Conservation (phyloP, 2,888 invertebrate species). For the Abrostola triplasia region DNA sequence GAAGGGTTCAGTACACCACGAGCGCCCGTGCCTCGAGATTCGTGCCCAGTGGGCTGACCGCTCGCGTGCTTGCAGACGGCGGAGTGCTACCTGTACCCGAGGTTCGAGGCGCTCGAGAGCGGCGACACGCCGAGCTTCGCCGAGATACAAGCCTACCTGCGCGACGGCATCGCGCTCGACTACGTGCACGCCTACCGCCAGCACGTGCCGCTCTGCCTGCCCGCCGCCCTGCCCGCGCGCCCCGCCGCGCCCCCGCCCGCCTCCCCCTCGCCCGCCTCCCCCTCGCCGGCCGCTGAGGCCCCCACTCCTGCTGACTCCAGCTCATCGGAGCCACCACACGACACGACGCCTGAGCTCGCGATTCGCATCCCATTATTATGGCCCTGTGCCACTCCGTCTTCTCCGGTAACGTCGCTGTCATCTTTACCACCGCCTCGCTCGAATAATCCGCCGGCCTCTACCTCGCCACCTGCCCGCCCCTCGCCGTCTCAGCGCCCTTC, state of each 20-base stretch:
- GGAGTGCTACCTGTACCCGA: conserved; percentile 85
- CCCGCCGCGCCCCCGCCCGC: conserved; percentile 15
- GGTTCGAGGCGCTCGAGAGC: conserved; percentile 85
- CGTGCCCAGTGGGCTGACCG: conserved; percentile 33
- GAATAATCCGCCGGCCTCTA: background rate
- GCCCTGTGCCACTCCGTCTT: conserved; percentile 9
- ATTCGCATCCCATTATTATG: conserved; percentile 25
- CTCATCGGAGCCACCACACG: background rate
- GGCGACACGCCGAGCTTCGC: conserved; percentile 81
- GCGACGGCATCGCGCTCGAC: conserved; percentile 80
- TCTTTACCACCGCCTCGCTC: background rate
- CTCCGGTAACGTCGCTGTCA: background rate
- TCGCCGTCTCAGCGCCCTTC: too few species aligned
- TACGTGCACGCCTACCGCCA: conserved; percentile 77
- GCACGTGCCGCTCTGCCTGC: conserved; percentile 70
- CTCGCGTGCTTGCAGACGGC: conserved; percentile 71
- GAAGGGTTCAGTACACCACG: conserved; percentile 26
- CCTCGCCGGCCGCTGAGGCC: background rate
- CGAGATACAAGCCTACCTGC: conserved; percentile 77
- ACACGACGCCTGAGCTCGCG: conserved; percentile 4
- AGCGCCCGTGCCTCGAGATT: conserved; percentile 32
- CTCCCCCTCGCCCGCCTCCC: background rate
- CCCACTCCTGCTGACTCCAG: conserved; percentile 1
- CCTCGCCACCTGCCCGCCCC: background rate
- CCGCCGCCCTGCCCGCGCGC: conserved; percentile 23